Evolutionary conservation across 1,140 invertebrate species (phyloP).

Genomic region (Parasteatoda tepidariorum): DNA sequence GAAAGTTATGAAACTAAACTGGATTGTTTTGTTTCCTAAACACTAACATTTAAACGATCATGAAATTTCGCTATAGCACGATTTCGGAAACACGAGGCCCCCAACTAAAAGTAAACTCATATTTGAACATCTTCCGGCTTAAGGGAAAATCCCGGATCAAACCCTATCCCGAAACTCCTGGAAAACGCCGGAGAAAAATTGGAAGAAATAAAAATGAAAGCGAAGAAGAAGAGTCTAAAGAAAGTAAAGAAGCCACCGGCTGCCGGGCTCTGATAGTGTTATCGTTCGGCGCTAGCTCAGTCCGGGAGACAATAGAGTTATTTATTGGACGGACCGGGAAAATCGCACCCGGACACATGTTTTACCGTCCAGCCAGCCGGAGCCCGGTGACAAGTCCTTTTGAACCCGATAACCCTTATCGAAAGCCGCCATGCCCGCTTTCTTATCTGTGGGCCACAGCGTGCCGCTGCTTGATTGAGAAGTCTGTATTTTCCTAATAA

Average conservation of each 20-base stretch:
- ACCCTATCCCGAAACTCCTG: neutral
- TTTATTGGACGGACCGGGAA: constrained; percentile 47
- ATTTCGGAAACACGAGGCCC: too few species aligned
- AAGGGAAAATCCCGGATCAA: constrained; percentile 7
- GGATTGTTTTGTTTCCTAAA: too few species aligned
- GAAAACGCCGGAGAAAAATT: neutral
- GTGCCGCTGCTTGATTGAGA: constrained; percentile 40
- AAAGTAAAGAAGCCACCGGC: constrained; percentile 1
- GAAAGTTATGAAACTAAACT: too few species aligned
- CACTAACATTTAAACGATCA: too few species aligned
- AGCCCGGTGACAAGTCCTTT: constrained; percentile 46
- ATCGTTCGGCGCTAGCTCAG: constrained; percentile 24
- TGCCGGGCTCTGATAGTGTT: constrained; percentile 40
- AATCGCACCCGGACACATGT: constrained; percentile 55
- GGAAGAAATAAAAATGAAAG: neutral
- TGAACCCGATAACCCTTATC: constrained; percentile 52
- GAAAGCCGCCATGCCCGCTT: constrained; percentile 31
- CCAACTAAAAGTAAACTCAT: too few species aligned
- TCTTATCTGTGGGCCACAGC: constrained; percentile 35
- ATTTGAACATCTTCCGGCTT: too few species aligned
- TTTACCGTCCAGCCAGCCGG: constrained; percentile 54
- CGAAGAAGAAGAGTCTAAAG: neutral
- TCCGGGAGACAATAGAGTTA: constrained; percentile 57
- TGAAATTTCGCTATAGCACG: too few species aligned
- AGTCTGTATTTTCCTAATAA: constrained; percentile 28